These are phyloP conservation scores for Porites australiensis DNA, from an alignment of 64 coral and sea anemone species.

Conservation along the genomic window DNA sequence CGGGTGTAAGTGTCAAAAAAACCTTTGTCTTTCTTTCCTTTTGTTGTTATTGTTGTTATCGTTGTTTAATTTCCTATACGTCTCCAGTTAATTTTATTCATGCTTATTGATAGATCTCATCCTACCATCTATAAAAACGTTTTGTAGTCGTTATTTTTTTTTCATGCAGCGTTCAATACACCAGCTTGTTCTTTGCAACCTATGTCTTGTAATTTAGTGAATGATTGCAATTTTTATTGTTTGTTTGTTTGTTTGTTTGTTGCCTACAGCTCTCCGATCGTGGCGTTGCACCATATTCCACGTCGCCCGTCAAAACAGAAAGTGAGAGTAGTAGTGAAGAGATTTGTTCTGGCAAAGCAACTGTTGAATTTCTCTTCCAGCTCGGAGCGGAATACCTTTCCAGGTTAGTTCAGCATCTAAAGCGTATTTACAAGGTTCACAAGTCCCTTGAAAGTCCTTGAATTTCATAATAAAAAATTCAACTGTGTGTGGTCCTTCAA, in stretches of 20 bases:
- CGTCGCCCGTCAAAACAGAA: constrained; percentile 49
- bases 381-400: constrained; percentile 96
- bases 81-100: too few species aligned
- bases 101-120: too few species aligned
- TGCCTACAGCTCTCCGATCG: constrained; percentile 30
- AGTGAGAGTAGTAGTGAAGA: constrained; percentile 56
- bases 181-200: too few species aligned
- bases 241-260: too few species aligned
- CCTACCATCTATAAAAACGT: too few species aligned
- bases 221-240: background rate
- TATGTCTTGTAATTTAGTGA: too few species aligned
- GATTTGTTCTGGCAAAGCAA: constrained; percentile 47
- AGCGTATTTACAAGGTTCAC: too few species aligned
- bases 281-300: background rate
- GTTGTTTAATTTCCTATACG: background rate
- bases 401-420: constrained; percentile 34
- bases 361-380: constrained; percentile 86
- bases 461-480: too few species aligned
- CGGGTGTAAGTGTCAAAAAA: constrained; percentile 52
- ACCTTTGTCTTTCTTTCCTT: background rate
- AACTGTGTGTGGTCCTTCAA: too few species aligned
- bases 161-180: too few species aligned
- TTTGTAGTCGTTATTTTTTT: too few species aligned
- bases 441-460: too few species aligned
- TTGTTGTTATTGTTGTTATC: background rate